phyloP scores from a whole-genome alignment of 1,140 invertebrate species.

The Habropoda laboriosa region DNA sequence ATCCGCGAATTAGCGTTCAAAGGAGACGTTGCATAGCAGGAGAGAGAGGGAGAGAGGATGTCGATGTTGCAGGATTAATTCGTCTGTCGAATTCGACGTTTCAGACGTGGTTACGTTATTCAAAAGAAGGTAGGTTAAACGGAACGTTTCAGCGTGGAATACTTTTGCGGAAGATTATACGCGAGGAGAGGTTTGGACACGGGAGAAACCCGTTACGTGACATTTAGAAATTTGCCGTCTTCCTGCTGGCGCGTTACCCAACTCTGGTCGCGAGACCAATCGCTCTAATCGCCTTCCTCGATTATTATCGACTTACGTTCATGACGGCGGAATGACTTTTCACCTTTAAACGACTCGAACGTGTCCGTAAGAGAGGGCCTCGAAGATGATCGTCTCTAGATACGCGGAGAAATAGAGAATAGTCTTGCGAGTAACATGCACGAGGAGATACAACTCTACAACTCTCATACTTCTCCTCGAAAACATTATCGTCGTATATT shows the following conservation, averaged over 20 bases:
- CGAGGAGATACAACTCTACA: no score
- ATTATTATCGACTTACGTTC: no score
- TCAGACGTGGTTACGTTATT: background rate
- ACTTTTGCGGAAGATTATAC: background rate
- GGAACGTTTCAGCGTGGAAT: background rate
- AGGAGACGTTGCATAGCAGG: no score
- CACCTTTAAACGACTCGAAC: background rate
- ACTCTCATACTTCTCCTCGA: no score
- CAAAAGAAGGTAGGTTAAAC: background rate
- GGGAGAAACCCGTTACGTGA: slow-evolving; percentile 13
- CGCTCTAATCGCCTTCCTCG: background rate
- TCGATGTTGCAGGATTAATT: slow-evolving; percentile 7
- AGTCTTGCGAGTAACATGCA: no score
- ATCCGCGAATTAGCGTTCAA: slow-evolving; percentile 8
- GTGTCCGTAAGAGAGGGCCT: no score
- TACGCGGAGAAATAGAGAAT: no score
- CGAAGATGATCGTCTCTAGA: no score
- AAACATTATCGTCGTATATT: no score
- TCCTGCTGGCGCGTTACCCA: background rate
- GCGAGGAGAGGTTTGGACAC: background rate
- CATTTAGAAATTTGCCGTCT: slow-evolving; percentile 25
- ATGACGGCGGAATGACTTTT: no score
- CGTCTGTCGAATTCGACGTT: slow-evolving; percentile 11
- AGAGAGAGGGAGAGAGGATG: no score
- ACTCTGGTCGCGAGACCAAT: background rate